Evolutionary conservation across 2,113 vertebrate genomes (phyloP).

Genomic region (Pandion haliaetus): DNA sequence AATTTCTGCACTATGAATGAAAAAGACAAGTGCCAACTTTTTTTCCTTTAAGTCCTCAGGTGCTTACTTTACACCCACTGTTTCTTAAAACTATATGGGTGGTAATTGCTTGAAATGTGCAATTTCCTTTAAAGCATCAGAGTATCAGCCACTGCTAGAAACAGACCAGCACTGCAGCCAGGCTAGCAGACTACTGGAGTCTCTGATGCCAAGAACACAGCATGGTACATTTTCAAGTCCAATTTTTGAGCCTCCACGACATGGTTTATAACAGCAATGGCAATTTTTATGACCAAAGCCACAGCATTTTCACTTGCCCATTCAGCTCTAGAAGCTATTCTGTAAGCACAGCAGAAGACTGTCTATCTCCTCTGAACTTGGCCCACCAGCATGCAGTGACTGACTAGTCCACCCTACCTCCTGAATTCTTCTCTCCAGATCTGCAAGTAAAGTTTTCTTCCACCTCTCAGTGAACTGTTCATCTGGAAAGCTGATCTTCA

Average conservation of each 20-base stretch:
- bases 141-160: not conserved
- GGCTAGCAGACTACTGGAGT: not conserved
- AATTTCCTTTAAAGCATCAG: not conserved
- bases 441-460: constrained; percentile 72
- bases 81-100: not conserved
- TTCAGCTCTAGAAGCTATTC: not conserved
- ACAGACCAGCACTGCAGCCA: not conserved
- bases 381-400: not conserved
- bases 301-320: rapidly evolving
- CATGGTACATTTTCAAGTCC: rapidly evolving
- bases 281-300: not conserved
- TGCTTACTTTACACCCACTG: not conserved
- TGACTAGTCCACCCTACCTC: constrained; percentile 66
- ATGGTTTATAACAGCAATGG: not conserved
- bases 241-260: not conserved
- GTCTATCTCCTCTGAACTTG: rapidly evolving
- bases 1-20: not conserved
- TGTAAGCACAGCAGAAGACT: not conserved
- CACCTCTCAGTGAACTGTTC: constrained; percentile 70
- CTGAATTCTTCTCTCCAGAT: constrained; percentile 82
- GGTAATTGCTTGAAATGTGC: not conserved
- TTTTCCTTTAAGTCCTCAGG: not conserved
- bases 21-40: not conserved
- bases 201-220: not conserved
- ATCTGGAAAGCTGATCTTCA: constrained; percentile 76